Evolutionary conservation across 1,140 invertebrate species (phyloP), one percentile per base, ranked within the genome.

Genomic region (Stegodyphus mimosarum): DNA sequence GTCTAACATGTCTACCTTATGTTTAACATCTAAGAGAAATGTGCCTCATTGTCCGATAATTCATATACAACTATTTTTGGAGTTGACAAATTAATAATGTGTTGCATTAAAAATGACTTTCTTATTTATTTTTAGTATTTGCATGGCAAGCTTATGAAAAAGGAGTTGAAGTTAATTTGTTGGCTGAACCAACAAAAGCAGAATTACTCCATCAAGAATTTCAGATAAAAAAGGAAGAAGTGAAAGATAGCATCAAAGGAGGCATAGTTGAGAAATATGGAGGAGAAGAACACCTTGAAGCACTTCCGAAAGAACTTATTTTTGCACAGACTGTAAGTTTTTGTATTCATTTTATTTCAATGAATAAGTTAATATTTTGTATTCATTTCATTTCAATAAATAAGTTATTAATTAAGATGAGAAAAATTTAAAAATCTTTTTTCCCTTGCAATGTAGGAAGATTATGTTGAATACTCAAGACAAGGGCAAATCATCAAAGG

Each of bases 131-230:
- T 63, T 13, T 87, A 92, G 92, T 99, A 87, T 99, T 99, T 93
- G 98, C 98, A 1, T 99, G 99, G 98, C 96, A 99, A 89, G 98
- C 98, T 0, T 95, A 96, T 89, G 94, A 96, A 81, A 95, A 95
- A 89, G 97, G 97, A 33, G 94, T 99, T 0, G 98, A 99, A 91
- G 96, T 99, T 6, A 97, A 99, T 91, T 91, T 99, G 50, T 92
- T 99, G 77, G 98, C 98, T 13, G 98, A 99, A 90, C 99, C 98
- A 1, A 99, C 99, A 7, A 99, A 99, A 92, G 90, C 99, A 50
- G 98, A 99, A 90, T 90, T 98, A 80, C 90, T 99, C 13, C 94
- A 98, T 88, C 93, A 95, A 81, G 96, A 99, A 89, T 99, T 96
- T 89, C 94, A 96, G 83, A 93, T 95, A 53, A 96, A 97, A 89